Evolutionary conservation across 2,888 invertebrate genomes (phyloP).

Genomic region (Amorpha juglandis): DNA sequence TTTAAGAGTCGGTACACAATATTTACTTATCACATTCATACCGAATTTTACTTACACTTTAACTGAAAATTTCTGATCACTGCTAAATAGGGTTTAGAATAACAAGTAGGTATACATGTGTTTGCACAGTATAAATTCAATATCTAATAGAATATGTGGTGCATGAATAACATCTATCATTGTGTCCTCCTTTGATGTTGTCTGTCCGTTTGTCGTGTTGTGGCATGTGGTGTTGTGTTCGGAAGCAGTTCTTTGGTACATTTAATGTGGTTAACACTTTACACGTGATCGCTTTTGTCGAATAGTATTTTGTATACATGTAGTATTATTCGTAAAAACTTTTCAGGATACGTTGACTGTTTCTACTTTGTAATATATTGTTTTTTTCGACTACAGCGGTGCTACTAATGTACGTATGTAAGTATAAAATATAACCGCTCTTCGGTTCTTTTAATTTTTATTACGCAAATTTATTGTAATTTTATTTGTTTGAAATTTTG

Average conservation of each 20-base stretch:
- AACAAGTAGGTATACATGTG: conserved; percentile 31
- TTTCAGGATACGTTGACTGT: conserved; percentile 16
- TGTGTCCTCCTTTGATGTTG: conserved; percentile 56
- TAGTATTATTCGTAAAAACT: conserved; percentile 30
- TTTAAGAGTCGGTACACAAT: not conserved
- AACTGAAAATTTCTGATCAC: not conserved
- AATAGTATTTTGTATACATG: conserved; percentile 46
- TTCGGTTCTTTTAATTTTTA: not conserved
- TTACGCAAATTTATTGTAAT: not conserved
- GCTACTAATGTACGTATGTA: conserved; percentile 47
- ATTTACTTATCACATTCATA: not conserved
- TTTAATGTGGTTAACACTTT: conserved; percentile 29
- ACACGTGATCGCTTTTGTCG: conserved; percentile 71
- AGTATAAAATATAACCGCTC: conserved; percentile 34
- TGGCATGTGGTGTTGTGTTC: conserved; percentile 79
- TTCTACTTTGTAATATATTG: conserved; percentile 29
- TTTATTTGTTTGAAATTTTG: not conserved
- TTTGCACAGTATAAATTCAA: conserved; percentile 33
- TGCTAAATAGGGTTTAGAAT: not conserved
- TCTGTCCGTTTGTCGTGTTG: conserved; percentile 54
- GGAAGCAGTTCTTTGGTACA: conserved; percentile 51
- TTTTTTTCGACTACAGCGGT: conserved; percentile 67
- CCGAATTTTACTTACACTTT: not conserved
- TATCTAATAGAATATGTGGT: conserved; percentile 66
- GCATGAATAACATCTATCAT: conserved; percentile 84